A percentile compares a stretch with the other conserved stretches of the same genome.
Conservation (phyloP, 2,888 invertebrate genomes). For the Drosophila quinaria region DNA sequence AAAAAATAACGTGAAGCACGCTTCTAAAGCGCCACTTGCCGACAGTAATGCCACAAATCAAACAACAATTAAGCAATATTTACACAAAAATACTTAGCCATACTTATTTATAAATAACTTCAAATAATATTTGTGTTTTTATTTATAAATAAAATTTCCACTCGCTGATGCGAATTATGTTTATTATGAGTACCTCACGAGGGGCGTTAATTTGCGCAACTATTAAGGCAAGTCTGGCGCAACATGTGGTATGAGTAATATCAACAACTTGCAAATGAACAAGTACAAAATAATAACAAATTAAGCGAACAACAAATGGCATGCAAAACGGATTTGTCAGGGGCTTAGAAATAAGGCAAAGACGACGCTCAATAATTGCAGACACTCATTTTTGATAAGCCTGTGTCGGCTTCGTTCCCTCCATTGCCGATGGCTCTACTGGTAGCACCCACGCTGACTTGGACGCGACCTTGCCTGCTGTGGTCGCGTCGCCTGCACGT, state of each 20-base stretch:
- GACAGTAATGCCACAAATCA: conserved; percentile 46
- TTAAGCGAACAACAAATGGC: conserved; percentile 36
- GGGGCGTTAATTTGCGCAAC: conserved; percentile 19
- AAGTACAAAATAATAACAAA: conserved; percentile 24
- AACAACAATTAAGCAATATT: conserved; percentile 24
- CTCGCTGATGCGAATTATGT: conserved; percentile 45
- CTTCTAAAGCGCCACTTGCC: conserved; percentile 62
- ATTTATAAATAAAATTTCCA: conserved; percentile 44
- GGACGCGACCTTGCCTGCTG: conserved; percentile 49
- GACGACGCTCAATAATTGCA: conserved; percentile 53
- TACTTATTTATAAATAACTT: conserved; percentile 29
- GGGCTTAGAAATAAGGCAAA: conserved; percentile 15
- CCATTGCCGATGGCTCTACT: neutral
- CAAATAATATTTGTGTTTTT: conserved; percentile 39
- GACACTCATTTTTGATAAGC: conserved; percentile 44
- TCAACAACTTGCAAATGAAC: conserved; percentile 1
- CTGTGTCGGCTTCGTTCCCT: conserved; percentile 1
- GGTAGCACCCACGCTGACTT: conserved; percentile 28
- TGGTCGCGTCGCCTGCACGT: conserved; percentile 34
- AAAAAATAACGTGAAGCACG: conserved; percentile 44
- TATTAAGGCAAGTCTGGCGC: conserved; percentile 23
- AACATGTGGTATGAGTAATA: conserved; percentile 65
- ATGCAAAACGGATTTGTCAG: conserved; percentile 47
- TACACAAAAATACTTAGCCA: neutral
- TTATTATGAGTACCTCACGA: conserved; percentile 30